These are phyloP conservation scores for Halictus quadricinctus DNA, from an alignment of 2,888 invertebrate species.

Conservation along the genomic window DNA sequence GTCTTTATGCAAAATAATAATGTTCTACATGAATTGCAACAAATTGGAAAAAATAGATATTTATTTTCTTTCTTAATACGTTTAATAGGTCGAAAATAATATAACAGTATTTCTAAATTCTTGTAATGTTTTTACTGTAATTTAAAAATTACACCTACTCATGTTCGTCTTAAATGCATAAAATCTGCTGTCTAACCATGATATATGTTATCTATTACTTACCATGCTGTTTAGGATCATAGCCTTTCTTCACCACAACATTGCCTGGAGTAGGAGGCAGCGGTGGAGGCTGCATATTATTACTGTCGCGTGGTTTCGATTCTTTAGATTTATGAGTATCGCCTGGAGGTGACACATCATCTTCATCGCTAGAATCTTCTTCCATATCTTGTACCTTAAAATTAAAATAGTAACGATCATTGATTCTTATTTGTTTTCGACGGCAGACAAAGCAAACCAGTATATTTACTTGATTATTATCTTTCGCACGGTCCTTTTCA, in stretches of 20 bases:
- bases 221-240: constrained; percentile 94
- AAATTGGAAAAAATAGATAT: no score
- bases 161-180: no score
- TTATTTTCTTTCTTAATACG: no score
- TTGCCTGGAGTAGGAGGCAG: constrained; percentile 95
- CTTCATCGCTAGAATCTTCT: constrained; percentile 91
- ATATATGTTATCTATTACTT: constrained; percentile 22
- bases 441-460: not conserved
- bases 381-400: constrained; percentile 93
- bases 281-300: constrained; percentile 86
- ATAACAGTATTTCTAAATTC: no score
- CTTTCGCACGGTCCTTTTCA: constrained; percentile 82
- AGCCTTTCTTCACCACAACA: constrained; percentile 96
- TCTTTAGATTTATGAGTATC: constrained; percentile 77
- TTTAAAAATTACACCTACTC: no score
- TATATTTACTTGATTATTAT: constrained; percentile 82
- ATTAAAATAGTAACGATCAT: constrained; percentile 11
- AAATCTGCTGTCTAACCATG: not conserved
- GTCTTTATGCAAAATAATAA: no score
- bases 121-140: no score
- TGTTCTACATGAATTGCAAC: no score
- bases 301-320: constrained; percentile 80
- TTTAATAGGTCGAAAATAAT: no score
- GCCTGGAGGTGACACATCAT: constrained; percentile 79
- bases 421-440: not conserved